phyloP scores from a whole-genome alignment of 2,113 vertebrate species.

The Gavialis gangeticus region DNA sequence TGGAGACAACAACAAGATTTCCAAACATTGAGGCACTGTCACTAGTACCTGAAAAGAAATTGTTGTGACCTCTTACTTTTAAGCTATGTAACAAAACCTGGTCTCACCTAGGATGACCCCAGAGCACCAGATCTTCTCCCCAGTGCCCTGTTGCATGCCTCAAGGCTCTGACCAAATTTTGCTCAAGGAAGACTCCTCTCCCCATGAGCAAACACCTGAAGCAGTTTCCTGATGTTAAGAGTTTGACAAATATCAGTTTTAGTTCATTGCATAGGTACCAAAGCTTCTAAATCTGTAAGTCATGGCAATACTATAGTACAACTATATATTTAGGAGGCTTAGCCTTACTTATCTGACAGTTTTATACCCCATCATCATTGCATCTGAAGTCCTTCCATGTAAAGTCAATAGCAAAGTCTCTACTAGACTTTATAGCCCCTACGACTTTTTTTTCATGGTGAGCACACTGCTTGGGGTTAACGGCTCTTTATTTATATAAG shows the following conservation, averaged over 20 bases:
- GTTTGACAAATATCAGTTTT: background rate
- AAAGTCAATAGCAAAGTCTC: background rate
- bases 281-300: background rate
- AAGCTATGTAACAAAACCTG: background rate
- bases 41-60: constrained; percentile 66
- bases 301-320: background rate
- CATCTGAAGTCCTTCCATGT: background rate
- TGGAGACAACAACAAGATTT: constrained; percentile 73
- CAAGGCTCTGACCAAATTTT: no score
- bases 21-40: constrained; percentile 76
- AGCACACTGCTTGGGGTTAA: background rate
- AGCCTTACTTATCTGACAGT: background rate
- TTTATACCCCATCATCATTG: background rate
- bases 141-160: no score
- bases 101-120: no score
- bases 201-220: no score
- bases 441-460: background rate
- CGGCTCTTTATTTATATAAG: background rate
- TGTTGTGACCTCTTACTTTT: background rate
- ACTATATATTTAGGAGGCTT: background rate
- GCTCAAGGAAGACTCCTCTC: no score
- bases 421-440: background rate
- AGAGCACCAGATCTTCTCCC: no score
- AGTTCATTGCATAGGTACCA: background rate
- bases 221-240: background rate